Base-by-base conservation (phyloP, 30 jellyfish, hydroid and myxozoan species). In the Turritopsis dohrnii region DNA sequence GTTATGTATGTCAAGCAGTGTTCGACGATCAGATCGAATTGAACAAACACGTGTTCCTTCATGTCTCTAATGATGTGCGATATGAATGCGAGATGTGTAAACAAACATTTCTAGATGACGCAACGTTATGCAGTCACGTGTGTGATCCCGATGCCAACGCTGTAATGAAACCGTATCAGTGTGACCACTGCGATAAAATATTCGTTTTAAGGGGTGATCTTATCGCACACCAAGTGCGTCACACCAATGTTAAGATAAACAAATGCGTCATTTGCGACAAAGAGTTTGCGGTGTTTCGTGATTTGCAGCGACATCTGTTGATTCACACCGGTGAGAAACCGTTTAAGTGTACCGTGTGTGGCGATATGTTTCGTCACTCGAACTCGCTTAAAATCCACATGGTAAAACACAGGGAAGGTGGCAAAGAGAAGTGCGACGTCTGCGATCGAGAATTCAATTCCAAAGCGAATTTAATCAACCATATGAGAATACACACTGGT, bases 271-370 rank as follows among this genome's bases (percentile, higher is more conserved):
- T 69, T 23, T 69, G 77, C 30, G 77, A 69, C 31, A 69, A 69
- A 27, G 31, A 27, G 4, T 69, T 69, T 21, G 28, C 28, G 31
- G 31, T 23, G 4, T 23, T 23, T 27, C 31, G 31, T 19, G 77
- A 69, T 19, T 19, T 69, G 0, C 77, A 69, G 19, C 16, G 77
- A 23, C 77, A 69, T 19, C 17, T 27, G 19, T 69, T 69, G 8
- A 69, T 69, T 7, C 77, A 69, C 77, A 69, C 77, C 19, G 77
- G 30, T 69, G 30, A 69, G 30, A 69, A 69, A 69, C 77, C 77
- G 28, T 27, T n/a, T 21, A 69, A 69, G 22, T 69, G 77, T 69
- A 27, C 28, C 77, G 19, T 27, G 31, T 69, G 77, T 69, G 77
- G 77, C 16, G 77, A 69, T 19, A 69, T 23, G 28, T 69, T 69